Evolutionary conservation across 1,140 invertebrate species (phyloP), one percentile per base, ranked within the genome.

Genomic region (Stegodyphus dumicola): DNA sequence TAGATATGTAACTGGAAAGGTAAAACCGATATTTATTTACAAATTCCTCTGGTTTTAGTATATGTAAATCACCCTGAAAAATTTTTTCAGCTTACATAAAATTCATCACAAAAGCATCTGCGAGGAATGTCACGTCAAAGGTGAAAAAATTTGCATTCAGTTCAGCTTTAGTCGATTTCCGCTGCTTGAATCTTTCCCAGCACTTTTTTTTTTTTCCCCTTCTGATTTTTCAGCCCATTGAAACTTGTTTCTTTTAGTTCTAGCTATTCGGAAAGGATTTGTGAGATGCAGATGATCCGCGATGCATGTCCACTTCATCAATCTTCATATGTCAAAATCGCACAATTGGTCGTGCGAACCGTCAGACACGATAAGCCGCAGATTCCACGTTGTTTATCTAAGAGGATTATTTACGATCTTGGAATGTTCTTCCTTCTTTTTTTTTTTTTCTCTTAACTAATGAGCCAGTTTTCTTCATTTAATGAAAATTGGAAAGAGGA

Each of bases 331-430:
- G 77, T 79, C 77, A 78, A 60, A 67, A 15, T 13, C 65, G 33
- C 67, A 48, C 77, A 54, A 70, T 79, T 77, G 76, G 33, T 77
- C 64, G 56, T 49, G 51, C 66, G n/a, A 79, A 54, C 77, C 10
- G 64, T 51, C 56, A 15, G 15, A 60, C 56, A 60, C 66, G 77
- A 69, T 79, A 79, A 77, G 56, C 17, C 51, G 60, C 17, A 79
- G 33, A 65, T 79, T 66, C 66, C 66, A 69, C 49, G 51, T 79
- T 79, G 77, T 79, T 79, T 79, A 56, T 70, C 52, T 69, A 79
- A 79, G 77, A 52, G 56, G 56, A 60, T 60, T 60, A 33, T 33
- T 33, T 33, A 33, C 33, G 33, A 33, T 33, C 33, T 33, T 33
- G 33, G 33, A 33, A 33, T 33, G 33, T 33, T 33, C 33, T 33